These are phyloP conservation scores for Drosophila limbata DNA, from an alignment of 2,888 invertebrate genomes.

Conservation along the genomic window DNA sequence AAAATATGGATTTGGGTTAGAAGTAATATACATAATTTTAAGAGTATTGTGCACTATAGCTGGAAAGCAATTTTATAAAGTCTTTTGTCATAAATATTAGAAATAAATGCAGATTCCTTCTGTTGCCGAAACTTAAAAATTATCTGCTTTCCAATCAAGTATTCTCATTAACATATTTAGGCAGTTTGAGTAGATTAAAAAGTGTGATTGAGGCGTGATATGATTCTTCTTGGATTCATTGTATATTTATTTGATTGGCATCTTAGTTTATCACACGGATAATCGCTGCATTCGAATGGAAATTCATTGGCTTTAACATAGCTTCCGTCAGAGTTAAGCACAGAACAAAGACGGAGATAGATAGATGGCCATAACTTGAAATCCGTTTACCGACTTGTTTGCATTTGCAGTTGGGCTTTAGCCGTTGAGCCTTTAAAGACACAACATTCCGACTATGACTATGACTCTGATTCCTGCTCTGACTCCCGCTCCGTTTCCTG, in stretches of 20 bases:
- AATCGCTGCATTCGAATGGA: not conserved
- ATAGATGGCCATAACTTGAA: conserved; percentile 2
- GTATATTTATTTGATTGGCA: not conserved
- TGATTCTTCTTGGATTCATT: not conserved
- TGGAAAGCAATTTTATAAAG: too few relatives aligned
- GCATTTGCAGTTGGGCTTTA: conserved; percentile 53
- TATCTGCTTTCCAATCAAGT: not conserved
- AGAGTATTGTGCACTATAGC: too few relatives aligned
- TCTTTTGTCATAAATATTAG: too few relatives aligned
- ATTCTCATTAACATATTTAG: not conserved
- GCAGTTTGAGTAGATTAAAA: not conserved
- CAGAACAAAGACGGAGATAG: not conserved
- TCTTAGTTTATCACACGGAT: not conserved
- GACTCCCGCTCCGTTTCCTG: not conserved
- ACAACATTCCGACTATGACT: not conserved
- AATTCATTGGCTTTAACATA: conserved; percentile 7
- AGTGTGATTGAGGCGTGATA: not conserved
- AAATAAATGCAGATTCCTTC: too few relatives aligned
- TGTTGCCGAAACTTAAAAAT: not conserved
- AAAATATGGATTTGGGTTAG: too few relatives aligned
- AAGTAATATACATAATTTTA: too few relatives aligned
- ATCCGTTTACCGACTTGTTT: conserved; percentile 38
- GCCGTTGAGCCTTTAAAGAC: conserved; percentile 37
- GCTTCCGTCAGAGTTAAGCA: not conserved
- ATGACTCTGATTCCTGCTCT: not conserved